A percentile compares a stretch with the other conserved stretches of the same genome.
phyloP scores from a whole-genome alignment of 2,113 vertebrate species.

The Alosa alosa region DNA sequence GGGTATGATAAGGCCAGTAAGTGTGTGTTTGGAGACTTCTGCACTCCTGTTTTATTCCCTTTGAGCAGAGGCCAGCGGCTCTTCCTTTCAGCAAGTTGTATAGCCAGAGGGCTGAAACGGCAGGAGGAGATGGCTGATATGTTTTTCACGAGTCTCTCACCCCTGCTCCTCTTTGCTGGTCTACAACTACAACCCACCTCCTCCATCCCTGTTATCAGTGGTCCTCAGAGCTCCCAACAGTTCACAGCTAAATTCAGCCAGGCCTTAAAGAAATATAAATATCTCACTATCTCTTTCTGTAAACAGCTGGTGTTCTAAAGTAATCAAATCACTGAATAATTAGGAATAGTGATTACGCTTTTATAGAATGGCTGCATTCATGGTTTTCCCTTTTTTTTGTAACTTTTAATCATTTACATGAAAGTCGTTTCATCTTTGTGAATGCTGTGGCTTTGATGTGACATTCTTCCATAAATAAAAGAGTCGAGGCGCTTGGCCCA shows the following conservation, averaged over 20 bases:
- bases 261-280: neutral
- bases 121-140: constrained; percentile 12
- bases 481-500: neutral
- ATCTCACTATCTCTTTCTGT: neutral
- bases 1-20: neutral
- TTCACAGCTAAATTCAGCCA: constrained; percentile 13
- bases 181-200: neutral
- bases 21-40: neutral
- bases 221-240: constrained; percentile 20
- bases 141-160: neutral
- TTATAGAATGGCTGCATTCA: neutral
- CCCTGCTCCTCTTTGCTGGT: neutral
- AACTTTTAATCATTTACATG: constrained; percentile 50
- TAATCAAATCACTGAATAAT: neutral
- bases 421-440: constrained; percentile 43
- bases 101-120: neutral
- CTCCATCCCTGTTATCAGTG: neutral
- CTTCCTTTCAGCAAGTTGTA: neutral
- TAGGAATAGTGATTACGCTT: neutral
- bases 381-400: constrained; percentile 37
- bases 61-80: neutral
- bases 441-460: constrained; percentile 38
- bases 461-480: constrained; percentile 7
- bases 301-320: constrained; percentile 4
- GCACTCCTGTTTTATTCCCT: neutral